A percentile compares a stretch with the other conserved stretches of the same genome.
Evolutionary conservation across 2,113 vertebrate species (phyloP).

Genomic region (Scopus umbretta): DNA sequence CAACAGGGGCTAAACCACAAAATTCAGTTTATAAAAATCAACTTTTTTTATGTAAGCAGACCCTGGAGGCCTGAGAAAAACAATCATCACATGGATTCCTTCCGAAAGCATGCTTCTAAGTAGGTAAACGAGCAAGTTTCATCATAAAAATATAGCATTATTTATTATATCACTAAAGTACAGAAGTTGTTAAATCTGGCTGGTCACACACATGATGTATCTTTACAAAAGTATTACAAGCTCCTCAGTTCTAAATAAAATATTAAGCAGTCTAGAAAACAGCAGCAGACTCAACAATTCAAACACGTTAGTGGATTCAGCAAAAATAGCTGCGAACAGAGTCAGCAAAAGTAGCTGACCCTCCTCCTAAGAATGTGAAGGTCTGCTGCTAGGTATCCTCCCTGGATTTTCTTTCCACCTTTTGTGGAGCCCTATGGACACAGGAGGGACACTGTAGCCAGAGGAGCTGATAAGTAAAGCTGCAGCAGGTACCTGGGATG

Average conservation of each 20-base stretch:
- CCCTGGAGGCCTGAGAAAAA: background rate
- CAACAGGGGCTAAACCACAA: too few species aligned
- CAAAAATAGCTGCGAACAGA: background rate
- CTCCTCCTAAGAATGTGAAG: background rate
- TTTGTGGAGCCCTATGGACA: background rate
- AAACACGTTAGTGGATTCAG: background rate
- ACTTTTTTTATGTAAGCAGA: background rate
- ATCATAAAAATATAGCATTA: background rate
- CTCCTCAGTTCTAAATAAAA: background rate
- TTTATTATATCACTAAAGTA: background rate
- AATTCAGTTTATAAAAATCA: background rate
- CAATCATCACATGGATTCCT: background rate
- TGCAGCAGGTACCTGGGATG: background rate
- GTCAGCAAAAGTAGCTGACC: accelerated
- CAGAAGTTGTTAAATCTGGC: background rate
- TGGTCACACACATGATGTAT: background rate
- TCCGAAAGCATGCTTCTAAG: background rate
- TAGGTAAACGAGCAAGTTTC: background rate
- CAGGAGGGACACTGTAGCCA: background rate
- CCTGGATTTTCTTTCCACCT: background rate
- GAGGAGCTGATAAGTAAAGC: background rate
- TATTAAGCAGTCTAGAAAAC: background rate
- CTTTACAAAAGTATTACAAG: background rate
- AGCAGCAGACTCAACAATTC: background rate
- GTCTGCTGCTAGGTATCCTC: background rate